Percentiles rank a stretch among this genome's conserved stretches.
phyloP scores from a whole-genome alignment of 2,113 vertebrate species.

The Anthoscopus minutus region DNA sequence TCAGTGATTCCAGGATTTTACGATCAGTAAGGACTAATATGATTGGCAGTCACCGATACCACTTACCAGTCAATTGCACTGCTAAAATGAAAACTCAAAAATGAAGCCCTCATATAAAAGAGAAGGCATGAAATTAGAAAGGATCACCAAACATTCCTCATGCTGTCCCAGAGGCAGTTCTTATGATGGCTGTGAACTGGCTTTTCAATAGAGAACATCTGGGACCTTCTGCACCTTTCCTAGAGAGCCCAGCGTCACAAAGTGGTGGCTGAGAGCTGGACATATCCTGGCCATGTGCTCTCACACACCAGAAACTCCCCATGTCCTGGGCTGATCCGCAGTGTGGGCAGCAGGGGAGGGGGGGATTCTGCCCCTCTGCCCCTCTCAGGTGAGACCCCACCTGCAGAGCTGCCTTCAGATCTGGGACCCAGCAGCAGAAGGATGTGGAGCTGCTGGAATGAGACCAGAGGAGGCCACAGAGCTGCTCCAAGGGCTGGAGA shows the following conservation, averaged over 20 bases:
- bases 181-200: not conserved
- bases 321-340: not conserved
- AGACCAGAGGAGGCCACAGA: fast-evolving
- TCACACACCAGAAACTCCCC: not conserved
- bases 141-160: not conserved
- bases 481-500: not conserved
- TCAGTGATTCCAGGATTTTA: not conserved
- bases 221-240: not conserved
- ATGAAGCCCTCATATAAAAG: not conserved
- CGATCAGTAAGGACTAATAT: not conserved
- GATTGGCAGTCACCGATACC: not conserved
- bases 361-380: not conserved
- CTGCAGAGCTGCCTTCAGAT: not conserved
- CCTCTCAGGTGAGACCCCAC: not conserved
- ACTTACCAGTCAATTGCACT: not conserved
- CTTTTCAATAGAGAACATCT: not conserved
- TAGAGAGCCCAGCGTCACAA: not conserved
- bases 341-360: fast-evolving
- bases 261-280: not conserved
- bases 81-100: not conserved
- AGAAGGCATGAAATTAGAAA: not conserved
- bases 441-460: fast-evolving
- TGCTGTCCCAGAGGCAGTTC: not conserved
- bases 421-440: not conserved
- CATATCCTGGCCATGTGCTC: not conserved